Conservation (phyloP, 2,113 vertebrate species). For the Epinephelus fuscoguttatus region DNA sequence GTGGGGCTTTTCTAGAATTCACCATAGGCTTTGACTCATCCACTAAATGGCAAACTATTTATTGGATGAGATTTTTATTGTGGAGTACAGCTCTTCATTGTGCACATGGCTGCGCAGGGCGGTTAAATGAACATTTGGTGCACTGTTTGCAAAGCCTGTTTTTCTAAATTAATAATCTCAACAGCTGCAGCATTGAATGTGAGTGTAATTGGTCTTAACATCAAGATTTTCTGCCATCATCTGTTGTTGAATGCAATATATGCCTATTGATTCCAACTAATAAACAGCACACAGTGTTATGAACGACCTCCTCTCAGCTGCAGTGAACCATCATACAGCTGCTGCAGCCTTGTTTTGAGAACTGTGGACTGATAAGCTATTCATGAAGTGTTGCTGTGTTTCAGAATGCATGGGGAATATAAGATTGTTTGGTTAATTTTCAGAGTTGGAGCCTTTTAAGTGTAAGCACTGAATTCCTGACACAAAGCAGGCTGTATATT, state of each 20-base stretch:
- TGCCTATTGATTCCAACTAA: slow-evolving; percentile 44
- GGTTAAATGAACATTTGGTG: slow-evolving; percentile 60
- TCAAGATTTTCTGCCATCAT: slow-evolving; percentile 41
- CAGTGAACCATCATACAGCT: slow-evolving; percentile 37
- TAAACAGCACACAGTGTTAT: slow-evolving; percentile 8
- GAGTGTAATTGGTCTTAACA: slow-evolving; percentile 42
- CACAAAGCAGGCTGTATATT: slow-evolving; percentile 41
- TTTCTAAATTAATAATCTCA: slow-evolving; percentile 54
- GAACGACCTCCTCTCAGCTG: slow-evolving; percentile 12
- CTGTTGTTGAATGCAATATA: slow-evolving; percentile 49
- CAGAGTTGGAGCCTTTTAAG: slow-evolving; percentile 21
- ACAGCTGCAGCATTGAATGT: slow-evolving; percentile 63
- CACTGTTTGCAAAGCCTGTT: slow-evolving; percentile 56
- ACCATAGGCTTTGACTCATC: slow-evolving; percentile 37
- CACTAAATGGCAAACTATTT: slow-evolving; percentile 17
- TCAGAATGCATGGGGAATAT: not conserved
- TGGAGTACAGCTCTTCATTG: not conserved
- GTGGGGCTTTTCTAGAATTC: slow-evolving; percentile 22
- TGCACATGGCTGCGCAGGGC: slow-evolving; percentile 5
- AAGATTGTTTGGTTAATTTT: slow-evolving; percentile 30
- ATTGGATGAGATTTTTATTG: slow-evolving; percentile 46
- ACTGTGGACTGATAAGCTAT: slow-evolving; percentile 39
- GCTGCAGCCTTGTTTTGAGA: slow-evolving; percentile 18
- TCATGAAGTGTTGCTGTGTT: slow-evolving; percentile 20
- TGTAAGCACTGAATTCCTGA: not conserved